Evolutionary conservation across 2,113 vertebrate genomes (phyloP), one percentile per base, ranked within the genome.

Genomic region (Corythoichthys haematopterus): DNA sequence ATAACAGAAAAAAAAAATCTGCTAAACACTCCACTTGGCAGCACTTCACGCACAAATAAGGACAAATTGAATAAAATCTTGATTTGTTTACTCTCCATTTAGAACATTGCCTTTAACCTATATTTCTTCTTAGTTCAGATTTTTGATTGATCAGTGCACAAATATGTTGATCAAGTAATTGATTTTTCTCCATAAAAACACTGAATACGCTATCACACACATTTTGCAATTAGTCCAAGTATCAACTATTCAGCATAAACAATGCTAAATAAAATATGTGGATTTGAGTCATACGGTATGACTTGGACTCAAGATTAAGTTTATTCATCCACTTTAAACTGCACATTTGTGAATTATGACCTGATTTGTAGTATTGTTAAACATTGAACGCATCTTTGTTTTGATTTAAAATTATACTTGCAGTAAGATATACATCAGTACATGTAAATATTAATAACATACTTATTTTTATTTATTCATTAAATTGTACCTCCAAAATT

Each of bases 21-120:
- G 66, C 82, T 74, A 76, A 73, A 82, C 83, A 82, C 78, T 86
- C 87, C 68, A 83, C 80, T 87, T 88, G 84, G 85, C 84, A 87
- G 61, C 64, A 70, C 76, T 87, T 88, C 80, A 78, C 69, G 85
- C 77, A 74, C 72, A 63, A 67, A 69, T 65, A 58, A 70, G 55
- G 65, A 75, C 28, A 65, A 71, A 59, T 69, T 69, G 52, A 57
- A 47, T 74, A 10, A 69, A 69, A 59, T 10, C 40, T 61, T 48
- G 62, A 48, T 73, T n/a, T n/a, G 59, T 47, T 63, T 13, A 64
- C 14, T 10, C 16, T 53, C 68, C 69, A 63, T 60, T 65, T 57
- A 58, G 28, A 66, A 66, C 11, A 63, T 48, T 36, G 64, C 50
- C 46, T 70, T 74, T 64, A 52, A 38, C 64, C 52, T 64, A 28